Evolutionary conservation across 2,888 invertebrate species (phyloP).

Genomic region (Halictus ligatus): DNA sequence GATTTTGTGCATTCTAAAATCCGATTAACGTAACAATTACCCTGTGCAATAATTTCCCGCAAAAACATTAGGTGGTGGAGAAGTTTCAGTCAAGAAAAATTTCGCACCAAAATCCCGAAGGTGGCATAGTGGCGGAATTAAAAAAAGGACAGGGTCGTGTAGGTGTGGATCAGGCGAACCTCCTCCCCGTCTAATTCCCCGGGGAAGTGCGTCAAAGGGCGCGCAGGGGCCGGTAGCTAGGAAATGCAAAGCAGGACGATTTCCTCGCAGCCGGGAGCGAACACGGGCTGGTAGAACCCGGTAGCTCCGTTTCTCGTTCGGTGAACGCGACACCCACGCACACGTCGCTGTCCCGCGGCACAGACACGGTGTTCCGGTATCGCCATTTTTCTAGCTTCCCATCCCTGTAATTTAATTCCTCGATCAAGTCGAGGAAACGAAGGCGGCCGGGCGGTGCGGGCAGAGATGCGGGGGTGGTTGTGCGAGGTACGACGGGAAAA

Average conservation of each 20-base stretch:
- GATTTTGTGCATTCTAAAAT: neutral
- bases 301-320: slow-evolving; percentile 26
- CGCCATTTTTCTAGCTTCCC: slow-evolving; percentile 57
- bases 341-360: neutral
- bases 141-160: neutral
- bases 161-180: neutral
- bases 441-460: neutral
- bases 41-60: too few relatives aligned
- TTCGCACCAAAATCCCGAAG: neutral
- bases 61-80: neutral
- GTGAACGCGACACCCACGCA: slow-evolving; percentile 12
- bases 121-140: neutral
- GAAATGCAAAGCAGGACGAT: slow-evolving; percentile 51
- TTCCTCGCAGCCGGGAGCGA: slow-evolving; percentile 13
- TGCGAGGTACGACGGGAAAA: neutral
- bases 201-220: neutral
- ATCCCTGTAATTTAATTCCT: slow-evolving; percentile 59
- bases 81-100: neutral
- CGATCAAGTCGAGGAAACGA: slow-evolving; percentile 51
- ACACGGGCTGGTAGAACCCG: neutral
- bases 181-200: neutral
- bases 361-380: slow-evolving; percentile 43
- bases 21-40: too few relatives aligned
- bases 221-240: neutral
- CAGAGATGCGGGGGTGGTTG: neutral